phyloP scores from a whole-genome alignment of 1,140 invertebrate genomes.

The Panonychus citri region DNA sequence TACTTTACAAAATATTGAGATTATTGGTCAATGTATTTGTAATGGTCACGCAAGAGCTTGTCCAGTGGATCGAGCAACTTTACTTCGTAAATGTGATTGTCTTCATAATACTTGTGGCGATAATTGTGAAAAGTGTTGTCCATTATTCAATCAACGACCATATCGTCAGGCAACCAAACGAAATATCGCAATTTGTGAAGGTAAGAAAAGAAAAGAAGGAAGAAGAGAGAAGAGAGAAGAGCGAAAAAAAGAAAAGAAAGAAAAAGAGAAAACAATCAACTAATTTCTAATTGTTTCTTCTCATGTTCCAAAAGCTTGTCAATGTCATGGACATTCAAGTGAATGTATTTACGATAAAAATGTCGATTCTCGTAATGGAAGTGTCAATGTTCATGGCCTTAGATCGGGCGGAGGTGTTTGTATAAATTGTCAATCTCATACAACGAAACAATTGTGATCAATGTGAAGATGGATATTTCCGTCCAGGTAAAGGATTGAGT shows the following conservation, averaged over 20 bases:
- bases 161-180: constrained; percentile 58
- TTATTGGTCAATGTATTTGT: constrained; percentile 91
- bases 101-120: constrained; percentile 89
- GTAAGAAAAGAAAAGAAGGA: too few species aligned
- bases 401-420: constrained; percentile 83
- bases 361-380: constrained; percentile 46
- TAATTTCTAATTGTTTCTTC: too few species aligned
- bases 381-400: constrained; percentile 70
- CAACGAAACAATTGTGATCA: constrained; percentile 91
- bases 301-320: constrained; percentile 66
- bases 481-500: constrained; percentile 55
- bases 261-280: too few species aligned
- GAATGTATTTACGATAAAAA: constrained; percentile 70
- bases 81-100: constrained; percentile 64
- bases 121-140: constrained; percentile 77
- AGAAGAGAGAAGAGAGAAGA: too few species aligned
- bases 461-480: constrained; percentile 60
- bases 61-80: constrained; percentile 49
- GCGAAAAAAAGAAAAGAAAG: too few species aligned
- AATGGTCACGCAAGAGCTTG: constrained; percentile 92
- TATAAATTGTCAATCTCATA: constrained; percentile 70
- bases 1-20: constrained; percentile 94
- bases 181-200: constrained; percentile 59
- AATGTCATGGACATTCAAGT: constrained; percentile 78
- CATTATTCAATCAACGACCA: constrained; percentile 69